phyloP scores from a whole-genome alignment of 1,140 invertebrate species.

The Andricus grossulariae region DNA sequence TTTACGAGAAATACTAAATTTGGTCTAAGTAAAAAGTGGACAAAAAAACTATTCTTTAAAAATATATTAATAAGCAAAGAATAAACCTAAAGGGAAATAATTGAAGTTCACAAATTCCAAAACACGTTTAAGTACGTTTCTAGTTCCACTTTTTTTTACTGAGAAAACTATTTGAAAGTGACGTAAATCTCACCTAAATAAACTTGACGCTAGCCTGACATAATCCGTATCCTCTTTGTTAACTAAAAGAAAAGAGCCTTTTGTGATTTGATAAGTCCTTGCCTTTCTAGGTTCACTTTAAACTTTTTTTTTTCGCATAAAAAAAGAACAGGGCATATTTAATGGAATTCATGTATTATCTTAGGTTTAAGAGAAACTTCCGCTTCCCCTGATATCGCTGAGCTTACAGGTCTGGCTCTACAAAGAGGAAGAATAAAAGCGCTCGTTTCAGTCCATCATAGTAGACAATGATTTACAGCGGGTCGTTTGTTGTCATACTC shows the following conservation, averaged over 20 bases:
- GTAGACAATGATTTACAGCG: not conserved
- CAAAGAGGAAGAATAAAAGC: not conserved
- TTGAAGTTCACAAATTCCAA: too few species aligned
- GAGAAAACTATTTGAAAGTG: too few species aligned
- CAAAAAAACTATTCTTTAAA: too few species aligned
- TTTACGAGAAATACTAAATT: too few species aligned
- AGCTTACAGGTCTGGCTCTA: not conserved
- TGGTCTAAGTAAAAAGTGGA: too few species aligned
- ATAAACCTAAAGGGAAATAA: too few species aligned
- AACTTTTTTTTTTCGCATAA: not conserved
- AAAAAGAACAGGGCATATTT: not conserved
- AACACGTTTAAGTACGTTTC: too few species aligned
- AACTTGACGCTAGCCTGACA: too few species aligned
- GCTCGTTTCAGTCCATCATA: not conserved
- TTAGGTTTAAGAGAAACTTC: not conserved
- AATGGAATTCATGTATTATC: not conserved
- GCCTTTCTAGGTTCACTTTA: not conserved
- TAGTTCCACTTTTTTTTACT: too few species aligned
- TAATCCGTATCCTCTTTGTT: too few species aligned
- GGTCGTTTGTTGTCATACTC: not conserved
- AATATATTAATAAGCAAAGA: too few species aligned
- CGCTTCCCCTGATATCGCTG: not conserved
- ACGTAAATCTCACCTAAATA: too few species aligned
- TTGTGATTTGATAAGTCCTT: not conserved
- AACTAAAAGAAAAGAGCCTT: not conserved